Percentiles rank a stretch among this genome's conserved stretches.
Evolutionary conservation across 2,113 vertebrate genomes (phyloP).

Genomic region (Larimichthys polyactis): DNA sequence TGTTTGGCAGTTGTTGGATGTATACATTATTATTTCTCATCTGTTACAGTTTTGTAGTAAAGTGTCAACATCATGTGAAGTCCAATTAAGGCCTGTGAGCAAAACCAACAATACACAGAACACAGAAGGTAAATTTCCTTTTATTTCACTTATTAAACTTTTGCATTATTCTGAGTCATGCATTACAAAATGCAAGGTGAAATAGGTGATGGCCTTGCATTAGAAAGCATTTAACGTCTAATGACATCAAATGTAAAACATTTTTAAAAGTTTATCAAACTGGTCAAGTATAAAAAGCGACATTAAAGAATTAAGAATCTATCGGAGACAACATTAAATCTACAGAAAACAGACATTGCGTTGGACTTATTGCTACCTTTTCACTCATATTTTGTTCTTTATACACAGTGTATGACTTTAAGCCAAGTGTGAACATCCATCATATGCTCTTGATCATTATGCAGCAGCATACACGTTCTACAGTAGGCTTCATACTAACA

Average conservation of each 20-base stretch:
- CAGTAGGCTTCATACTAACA: conserved; percentile 45
- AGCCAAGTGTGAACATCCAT: conserved; percentile 31
- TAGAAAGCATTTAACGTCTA: conserved; percentile 61
- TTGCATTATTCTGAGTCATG: conserved; percentile 64
- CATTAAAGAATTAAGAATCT: conserved; percentile 66
- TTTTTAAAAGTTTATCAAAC: conserved; percentile 52
- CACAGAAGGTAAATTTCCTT: conserved; percentile 52
- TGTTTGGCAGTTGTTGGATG: background rate
- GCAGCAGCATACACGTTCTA: conserved; percentile 53
- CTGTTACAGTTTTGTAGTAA: background rate
- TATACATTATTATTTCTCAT: background rate
- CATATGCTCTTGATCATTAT: conserved; percentile 49
- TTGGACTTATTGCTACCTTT: conserved; percentile 66
- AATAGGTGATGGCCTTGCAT: conserved; percentile 55
- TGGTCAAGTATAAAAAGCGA: conserved; percentile 77
- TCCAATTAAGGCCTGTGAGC: background rate
- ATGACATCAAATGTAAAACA: conserved; percentile 61
- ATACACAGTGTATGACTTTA: conserved; percentile 47
- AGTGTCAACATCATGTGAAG: conserved; percentile 9
- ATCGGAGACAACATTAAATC: conserved; percentile 59
- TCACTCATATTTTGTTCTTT: conserved; percentile 69
- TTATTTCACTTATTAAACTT: conserved; percentile 73
- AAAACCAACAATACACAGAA: conserved; percentile 2
- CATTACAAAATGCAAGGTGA: conserved; percentile 69
- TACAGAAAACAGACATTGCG: conserved; percentile 50